Evolutionary conservation across 2,797 vertebrate species (phyloP), one percentile per base, ranked within the genome.

Genomic region (Okamejei kenojei): DNA sequence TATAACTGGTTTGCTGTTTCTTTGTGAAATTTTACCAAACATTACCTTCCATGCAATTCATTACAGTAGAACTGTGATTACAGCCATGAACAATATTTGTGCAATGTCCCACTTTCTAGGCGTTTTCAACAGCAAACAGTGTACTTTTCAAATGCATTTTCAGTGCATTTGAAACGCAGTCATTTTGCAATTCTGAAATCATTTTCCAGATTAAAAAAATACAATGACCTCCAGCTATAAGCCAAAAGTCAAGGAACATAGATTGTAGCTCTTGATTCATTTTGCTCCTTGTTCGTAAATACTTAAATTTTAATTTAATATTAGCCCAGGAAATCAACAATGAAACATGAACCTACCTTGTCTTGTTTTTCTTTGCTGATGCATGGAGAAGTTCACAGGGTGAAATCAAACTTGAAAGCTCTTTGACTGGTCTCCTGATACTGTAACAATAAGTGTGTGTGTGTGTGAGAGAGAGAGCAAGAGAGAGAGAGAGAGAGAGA

Each of bases 391-490:
- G 82, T 58, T 84, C 71, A 76, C 78, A 77, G 63, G 71, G 58
- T 93, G 29, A 93, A 76, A 8, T 15, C 23, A 77, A 93, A 73
- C 78, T 29, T 32, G 76, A 78, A 93, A 90, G 32, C 73, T 58
- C 77, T 61, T 38, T 54, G 38, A 2, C 63, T 78, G 65, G 2
- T 3, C 81, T 93, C 94, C 94, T 94, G 93, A 94, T 94, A 79
- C 17, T 93, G 94, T 94, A 95, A 95, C 45, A 54, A 54, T 54
- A 54, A 54, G 6, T 54, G 45, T 45, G 45, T 45, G 38, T 38
- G 38, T 38, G 38, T 45, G 45, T 45, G 93, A 93, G 80, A 80
- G 78, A 54, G 45, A 82, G 68, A 19, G 19, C 17, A 2, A 4
- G 13, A 71, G 68, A 71, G 17, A 5, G 19, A 71, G 68, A 68